Conservation (phyloP, 2,113 vertebrate genomes). For the Porphyrio hochstetteri region DNA sequence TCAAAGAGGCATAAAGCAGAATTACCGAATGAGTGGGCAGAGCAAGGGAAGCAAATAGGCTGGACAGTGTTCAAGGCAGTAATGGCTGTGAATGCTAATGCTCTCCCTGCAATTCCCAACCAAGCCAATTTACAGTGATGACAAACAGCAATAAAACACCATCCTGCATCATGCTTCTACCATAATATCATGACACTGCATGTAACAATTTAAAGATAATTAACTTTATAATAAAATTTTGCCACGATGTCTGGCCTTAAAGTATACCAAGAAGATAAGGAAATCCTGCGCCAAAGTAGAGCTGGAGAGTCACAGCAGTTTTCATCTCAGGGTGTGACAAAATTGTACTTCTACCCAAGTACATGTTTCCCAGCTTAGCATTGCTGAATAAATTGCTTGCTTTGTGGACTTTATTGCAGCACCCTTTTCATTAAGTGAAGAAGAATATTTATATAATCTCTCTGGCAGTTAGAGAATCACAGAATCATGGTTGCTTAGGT, state of each 20-base stretch:
- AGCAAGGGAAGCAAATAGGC: neutral
- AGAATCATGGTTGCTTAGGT: neutral
- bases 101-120: neutral
- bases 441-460: neutral
- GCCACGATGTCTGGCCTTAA: neutral
- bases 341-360: neutral
- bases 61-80: neutral
- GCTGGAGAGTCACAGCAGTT: neutral
- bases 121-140: neutral
- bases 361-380: fast-evolving
- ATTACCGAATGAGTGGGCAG: neutral
- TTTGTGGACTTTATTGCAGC: neutral
- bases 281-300: neutral
- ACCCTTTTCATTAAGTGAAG: neutral
- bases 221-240: neutral
- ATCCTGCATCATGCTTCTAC: neutral
- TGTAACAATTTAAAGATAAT: neutral
- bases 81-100: neutral
- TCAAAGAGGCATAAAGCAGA: neutral
- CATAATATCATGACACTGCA: neutral
- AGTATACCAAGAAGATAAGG: neutral
- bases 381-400: neutral
- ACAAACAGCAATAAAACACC: neutral
- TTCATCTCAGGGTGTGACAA: neutral
- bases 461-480: neutral